Evolutionary conservation across 2,797 vertebrate genomes (phyloP).

Genomic region (Nannoperca obscura): DNA sequence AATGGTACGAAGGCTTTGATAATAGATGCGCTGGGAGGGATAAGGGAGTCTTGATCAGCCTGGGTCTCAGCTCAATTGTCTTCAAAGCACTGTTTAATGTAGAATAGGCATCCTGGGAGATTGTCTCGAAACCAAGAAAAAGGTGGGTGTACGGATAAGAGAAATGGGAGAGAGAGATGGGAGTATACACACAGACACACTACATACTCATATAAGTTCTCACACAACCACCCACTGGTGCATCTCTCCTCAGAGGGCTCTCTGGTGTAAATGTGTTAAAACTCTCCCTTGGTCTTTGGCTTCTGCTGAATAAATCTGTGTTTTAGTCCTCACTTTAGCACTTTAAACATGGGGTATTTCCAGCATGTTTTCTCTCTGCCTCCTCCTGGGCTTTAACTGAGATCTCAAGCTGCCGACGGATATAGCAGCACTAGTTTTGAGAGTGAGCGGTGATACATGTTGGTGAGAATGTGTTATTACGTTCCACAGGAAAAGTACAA

Average conservation of each 20-base stretch:
- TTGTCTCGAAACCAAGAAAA: slow-evolving; percentile 82
- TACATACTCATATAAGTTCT: slow-evolving; percentile 80
- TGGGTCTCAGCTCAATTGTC: slow-evolving; percentile 85
- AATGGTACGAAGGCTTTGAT: slow-evolving; percentile 86
- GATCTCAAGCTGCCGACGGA: slow-evolving; percentile 82
- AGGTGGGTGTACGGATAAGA: slow-evolving; percentile 84
- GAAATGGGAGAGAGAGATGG: slow-evolving; percentile 65
- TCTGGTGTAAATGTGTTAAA: slow-evolving; percentile 87
- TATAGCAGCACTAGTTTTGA: slow-evolving; percentile 71
- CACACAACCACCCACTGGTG: slow-evolving; percentile 77
- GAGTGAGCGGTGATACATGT: slow-evolving; percentile 57
- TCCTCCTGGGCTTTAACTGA: slow-evolving; percentile 81
- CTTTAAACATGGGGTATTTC: slow-evolving; percentile 86
- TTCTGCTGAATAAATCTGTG: slow-evolving; percentile 87
- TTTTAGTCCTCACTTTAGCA: slow-evolving; percentile 86
- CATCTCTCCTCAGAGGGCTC: slow-evolving; percentile 81
- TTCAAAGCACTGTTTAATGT: slow-evolving; percentile 87
- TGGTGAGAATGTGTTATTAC: slow-evolving; percentile 73
- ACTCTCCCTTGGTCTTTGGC: slow-evolving; percentile 86
- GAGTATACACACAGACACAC: slow-evolving; percentile 62
- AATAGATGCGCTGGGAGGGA: slow-evolving; percentile 85
- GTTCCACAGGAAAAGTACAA: slow-evolving; percentile 33
- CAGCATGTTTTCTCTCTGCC: slow-evolving; percentile 76
- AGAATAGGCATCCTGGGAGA: slow-evolving; percentile 83
- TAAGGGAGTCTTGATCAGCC: slow-evolving; percentile 85